These are phyloP conservation scores for Gephyroberyx darwinii DNA, from an alignment of 2,797 vertebrate species.

Conservation along the genomic window DNA sequence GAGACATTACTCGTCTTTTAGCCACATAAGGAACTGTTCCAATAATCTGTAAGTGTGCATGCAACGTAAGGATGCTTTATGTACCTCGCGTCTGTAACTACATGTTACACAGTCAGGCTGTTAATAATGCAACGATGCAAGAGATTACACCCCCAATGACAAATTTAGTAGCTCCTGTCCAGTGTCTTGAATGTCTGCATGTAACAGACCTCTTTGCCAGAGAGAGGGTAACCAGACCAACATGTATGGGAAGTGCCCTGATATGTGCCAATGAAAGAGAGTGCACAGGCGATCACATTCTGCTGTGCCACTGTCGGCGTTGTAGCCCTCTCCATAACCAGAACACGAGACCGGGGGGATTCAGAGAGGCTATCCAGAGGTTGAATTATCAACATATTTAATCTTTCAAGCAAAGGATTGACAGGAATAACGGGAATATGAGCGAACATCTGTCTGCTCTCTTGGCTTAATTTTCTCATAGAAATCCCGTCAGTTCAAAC, in stretches of 20 bases:
- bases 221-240: no score
- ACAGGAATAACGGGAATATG: not conserved
- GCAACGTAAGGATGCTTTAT: not conserved
- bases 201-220: not conserved
- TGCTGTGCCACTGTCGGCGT: no score
- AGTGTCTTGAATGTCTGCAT: not conserved
- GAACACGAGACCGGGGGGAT: no score
- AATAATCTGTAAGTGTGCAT: not conserved
- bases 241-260: no score
- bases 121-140: not conserved
- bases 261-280: no score
- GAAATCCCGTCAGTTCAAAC: conserved; percentile 1
- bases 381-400: no score
- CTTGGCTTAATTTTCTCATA: not conserved
- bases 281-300: no score
- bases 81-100: not conserved
- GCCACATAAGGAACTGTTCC: not conserved
- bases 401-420: no score
- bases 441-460: not conserved
- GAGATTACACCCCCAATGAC: not conserved
- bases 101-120: not conserved
- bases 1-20: not conserved
- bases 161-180: not conserved
- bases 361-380: no score
- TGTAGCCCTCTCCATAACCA: not conserved